Evolutionary conservation across 2,797 vertebrate genomes (phyloP).

Genomic region (Vipera latastei): DNA sequence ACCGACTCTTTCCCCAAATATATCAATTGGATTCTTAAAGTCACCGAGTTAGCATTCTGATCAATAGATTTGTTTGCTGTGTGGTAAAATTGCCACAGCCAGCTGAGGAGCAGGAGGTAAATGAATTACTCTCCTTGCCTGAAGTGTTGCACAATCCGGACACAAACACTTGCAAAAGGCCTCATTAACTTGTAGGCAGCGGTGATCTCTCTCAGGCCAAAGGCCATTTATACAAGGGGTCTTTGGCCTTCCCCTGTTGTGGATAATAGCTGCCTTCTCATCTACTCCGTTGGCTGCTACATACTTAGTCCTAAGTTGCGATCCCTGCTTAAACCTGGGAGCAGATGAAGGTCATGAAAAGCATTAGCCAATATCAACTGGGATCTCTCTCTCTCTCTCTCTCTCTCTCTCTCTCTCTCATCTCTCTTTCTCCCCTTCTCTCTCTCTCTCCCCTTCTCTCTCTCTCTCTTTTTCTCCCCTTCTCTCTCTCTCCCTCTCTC

Average conservation of each 20-base stretch:
- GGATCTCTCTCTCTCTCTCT: no score
- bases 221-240: no score
- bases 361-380: not conserved
- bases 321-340: not conserved
- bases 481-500: no score
- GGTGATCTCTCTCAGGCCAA: not conserved
- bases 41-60: not conserved
- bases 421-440: no score
- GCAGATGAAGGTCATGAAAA: not conserved
- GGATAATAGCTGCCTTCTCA: not conserved
- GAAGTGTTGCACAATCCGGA: not conserved
- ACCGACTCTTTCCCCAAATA: not conserved
- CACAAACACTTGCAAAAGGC: not conserved
- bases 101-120: not conserved
- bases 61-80: not conserved
- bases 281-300: not conserved
- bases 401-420: no score
- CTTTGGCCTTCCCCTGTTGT: not conserved
- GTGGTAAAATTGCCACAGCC: not conserved
- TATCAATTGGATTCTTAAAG: not conserved
- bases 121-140: no score
- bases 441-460: accelerated
- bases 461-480: no score
- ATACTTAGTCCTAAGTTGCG: not conserved
- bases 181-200: not conserved